Base-by-base conservation (phyloP, 2,888 invertebrate species). In the Dynastes grantii region DNA sequence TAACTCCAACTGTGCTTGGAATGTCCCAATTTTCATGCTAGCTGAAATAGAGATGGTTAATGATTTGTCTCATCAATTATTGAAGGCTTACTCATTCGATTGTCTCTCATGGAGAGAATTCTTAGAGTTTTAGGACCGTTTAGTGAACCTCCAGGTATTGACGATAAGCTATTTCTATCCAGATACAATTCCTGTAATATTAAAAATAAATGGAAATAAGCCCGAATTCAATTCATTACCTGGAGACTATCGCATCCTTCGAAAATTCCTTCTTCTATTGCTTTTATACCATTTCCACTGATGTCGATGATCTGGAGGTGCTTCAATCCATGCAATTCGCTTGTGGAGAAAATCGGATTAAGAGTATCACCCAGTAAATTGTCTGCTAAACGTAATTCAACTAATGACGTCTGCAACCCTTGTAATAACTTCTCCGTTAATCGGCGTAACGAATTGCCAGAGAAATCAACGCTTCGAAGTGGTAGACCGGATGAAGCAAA, bases 301-400 rank as follows among this genome's bases (percentile, higher is more conserved):
- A 97, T 90, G 87, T 97, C 96, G 78, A 97, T 88, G 53, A 94
- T 89, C 85, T 93, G 92, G 76, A 97, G 89, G 79, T 93, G 92
- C 2, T 92, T 92, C 80, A 97, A 89, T 16, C 94, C 93, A 83
- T 95, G 95, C 80, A 97, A 93, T 88, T 97, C 97, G 45, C 94
- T 93, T 61, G 95, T 95, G 27, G 96, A 95, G 88, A 97, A 97
- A 82, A 97, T 96, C 0, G 97, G 97, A 89, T 97, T 97, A 40
- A 97, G 89, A 84, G 95, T 96, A 86, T 97, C 97, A 0, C 97
- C 97, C 40, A 97, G 90, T n/a, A 96, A 90, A 87, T 97, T 97
- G 85, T 96, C 93, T 40, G 94, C 92, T 76, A 97, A 88, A 16
- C 92, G 91, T 55, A 97, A 87, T 83, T 94, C 94, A 27, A 92